Percentiles rank a stretch among this genome's conserved stretches.
phyloP scores from a whole-genome alignment of 2,113 vertebrate genomes.

The Platysteira castanea region DNA sequence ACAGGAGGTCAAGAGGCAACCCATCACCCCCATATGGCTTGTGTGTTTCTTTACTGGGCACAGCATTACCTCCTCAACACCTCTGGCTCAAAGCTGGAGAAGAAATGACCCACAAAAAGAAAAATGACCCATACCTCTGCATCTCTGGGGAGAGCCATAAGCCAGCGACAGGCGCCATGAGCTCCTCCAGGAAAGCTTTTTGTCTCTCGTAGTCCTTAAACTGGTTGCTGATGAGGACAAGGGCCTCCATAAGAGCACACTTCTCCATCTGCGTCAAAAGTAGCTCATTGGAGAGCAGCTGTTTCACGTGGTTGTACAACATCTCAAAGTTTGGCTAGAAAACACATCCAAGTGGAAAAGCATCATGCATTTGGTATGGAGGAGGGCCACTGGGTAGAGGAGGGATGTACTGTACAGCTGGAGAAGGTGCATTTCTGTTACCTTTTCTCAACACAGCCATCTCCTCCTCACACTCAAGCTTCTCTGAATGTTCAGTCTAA shows the following conservation, averaged over 20 bases:
- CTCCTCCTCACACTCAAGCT: not conserved
- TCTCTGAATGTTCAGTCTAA: not conserved
- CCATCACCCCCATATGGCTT: not conserved
- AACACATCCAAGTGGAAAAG: not conserved
- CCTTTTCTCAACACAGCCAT: not conserved
- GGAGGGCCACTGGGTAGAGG: not conserved
- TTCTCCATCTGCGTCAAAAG: constrained; percentile 90
- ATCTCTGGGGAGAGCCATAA: constrained; percentile 93
- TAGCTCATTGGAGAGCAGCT: constrained; percentile 81
- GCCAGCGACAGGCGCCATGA: constrained; percentile 82
- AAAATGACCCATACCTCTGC: constrained; percentile 72
- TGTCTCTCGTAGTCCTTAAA: constrained; percentile 92
- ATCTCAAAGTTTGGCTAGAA: constrained; percentile 90
- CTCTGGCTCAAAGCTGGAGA: not conserved
- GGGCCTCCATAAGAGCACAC: constrained; percentile 89
- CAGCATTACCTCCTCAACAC: accelerated
- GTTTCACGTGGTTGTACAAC: constrained; percentile 88
- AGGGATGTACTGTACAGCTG: not conserved
- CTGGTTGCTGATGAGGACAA: constrained; percentile 95
- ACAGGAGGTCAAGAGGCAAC: not conserved
- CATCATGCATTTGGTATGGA: not conserved
- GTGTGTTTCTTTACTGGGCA: not conserved
- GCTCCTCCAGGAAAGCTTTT: constrained; percentile 88
- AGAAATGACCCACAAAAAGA: constrained; percentile 21
- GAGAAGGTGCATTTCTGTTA: not conserved